Conservation (phyloP, 2,888 invertebrate genomes). For the Diarsia mendica region DNA sequence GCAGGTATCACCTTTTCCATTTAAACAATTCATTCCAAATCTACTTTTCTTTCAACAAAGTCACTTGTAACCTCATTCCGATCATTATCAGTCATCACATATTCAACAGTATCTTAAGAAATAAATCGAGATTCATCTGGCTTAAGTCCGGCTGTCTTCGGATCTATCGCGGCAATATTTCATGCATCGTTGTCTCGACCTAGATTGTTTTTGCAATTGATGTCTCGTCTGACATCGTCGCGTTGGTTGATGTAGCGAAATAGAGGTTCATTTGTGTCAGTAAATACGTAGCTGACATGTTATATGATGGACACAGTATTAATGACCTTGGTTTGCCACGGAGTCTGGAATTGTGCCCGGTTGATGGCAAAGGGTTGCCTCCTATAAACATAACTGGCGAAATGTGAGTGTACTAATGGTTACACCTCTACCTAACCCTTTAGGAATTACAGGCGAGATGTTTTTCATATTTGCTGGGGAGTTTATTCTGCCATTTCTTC, state of each 20-base stretch:
- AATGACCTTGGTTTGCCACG: no score
- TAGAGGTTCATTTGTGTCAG: constrained; percentile 15
- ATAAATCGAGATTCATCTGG: constrained; percentile 49
- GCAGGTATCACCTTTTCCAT: neutral
- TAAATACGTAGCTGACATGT: neutral
- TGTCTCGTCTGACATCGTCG: constrained; percentile 43
- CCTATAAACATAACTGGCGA: no score
- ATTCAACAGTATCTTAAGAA: constrained; percentile 42
- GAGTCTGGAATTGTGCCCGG: no score
- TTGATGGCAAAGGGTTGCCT: no score
- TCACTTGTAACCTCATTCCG: constrained; percentile 1
- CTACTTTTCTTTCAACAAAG: neutral
- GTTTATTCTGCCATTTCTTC: neutral
- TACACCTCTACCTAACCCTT: no score
- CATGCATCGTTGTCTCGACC: constrained; percentile 52
- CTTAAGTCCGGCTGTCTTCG: constrained; percentile 41
- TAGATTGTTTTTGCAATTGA: constrained; percentile 59
- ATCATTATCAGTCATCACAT: constrained; percentile 32
- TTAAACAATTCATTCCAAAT: neutral
- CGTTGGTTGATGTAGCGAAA: constrained; percentile 28
- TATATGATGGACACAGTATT: neutral
- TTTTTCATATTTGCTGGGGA: neutral
- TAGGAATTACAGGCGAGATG: no score
- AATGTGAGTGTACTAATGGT: no score
- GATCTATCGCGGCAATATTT: constrained; percentile 54